These are phyloP conservation scores for Oxytorus armatus DNA, from an alignment of 2,888 invertebrate genomes.

Conservation along the genomic window DNA sequence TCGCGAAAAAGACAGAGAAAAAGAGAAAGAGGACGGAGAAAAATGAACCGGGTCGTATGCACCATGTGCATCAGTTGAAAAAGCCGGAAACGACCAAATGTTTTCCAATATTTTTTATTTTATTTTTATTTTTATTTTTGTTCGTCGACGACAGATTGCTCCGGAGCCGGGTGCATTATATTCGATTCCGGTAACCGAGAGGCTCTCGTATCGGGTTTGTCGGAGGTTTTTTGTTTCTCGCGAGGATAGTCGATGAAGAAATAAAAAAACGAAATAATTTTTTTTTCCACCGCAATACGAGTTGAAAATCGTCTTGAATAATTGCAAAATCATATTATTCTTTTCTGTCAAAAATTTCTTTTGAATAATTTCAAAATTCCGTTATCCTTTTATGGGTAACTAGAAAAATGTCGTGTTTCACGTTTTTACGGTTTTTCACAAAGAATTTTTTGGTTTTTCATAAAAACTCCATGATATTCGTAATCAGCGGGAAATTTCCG, in stretches of 20 bases:
- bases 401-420: too few species aligned
- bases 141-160: constrained; percentile 54
- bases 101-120: constrained; percentile 72
- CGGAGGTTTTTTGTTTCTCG: constrained; percentile 1
- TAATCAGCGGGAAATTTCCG: too few species aligned
- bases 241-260: neutral
- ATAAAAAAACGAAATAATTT: constrained; percentile 2
- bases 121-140: too few species aligned
- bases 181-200: constrained; percentile 32
- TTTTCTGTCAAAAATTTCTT: too few species aligned
- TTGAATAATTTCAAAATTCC: too few species aligned
- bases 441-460: too few species aligned
- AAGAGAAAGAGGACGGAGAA: constrained; percentile 33
- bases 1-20: constrained; percentile 21
- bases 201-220: constrained; percentile 1
- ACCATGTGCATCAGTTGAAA: constrained; percentile 62
- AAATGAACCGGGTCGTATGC: constrained; percentile 53
- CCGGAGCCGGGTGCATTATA: constrained; percentile 15
- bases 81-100: constrained; percentile 71
- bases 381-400: too few species aligned
- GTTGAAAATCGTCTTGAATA: too few species aligned
- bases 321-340: too few species aligned
- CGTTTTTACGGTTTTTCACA: too few species aligned
- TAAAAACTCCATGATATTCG: too few species aligned
- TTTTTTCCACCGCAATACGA: too few species aligned